Conservation (phyloP, 2,888 invertebrate species). For the Acronicta aceris region DNA sequence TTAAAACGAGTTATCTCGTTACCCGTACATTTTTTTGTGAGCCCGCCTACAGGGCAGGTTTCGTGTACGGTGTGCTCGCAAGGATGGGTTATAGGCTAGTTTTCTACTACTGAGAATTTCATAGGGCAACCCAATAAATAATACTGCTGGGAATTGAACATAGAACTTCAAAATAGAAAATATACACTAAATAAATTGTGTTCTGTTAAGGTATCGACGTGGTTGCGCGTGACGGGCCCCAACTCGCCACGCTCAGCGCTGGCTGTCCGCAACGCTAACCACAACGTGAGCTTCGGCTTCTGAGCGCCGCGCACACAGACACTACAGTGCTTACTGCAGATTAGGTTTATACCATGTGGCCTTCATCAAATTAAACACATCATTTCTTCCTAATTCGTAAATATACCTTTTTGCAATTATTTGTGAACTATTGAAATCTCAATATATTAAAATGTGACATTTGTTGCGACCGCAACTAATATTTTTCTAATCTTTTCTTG, state of each 20-base stretch:
- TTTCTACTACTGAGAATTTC: too few relatives aligned
- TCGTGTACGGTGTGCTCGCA: too few relatives aligned
- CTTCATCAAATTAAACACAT: constrained; percentile 25
- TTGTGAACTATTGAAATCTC: constrained; percentile 33
- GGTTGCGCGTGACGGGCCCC: constrained; percentile 90
- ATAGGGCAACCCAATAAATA: too few relatives aligned
- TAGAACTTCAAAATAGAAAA: too few relatives aligned
- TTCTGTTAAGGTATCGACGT: constrained; percentile 79
- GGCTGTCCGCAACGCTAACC: constrained; percentile 74
- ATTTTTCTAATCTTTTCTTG: constrained; percentile 9
- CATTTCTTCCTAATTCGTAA: background rate
- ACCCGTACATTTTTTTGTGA: too few relatives aligned
- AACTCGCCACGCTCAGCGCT: constrained; percentile 87
- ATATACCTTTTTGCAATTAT: constrained; percentile 9
- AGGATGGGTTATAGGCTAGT: too few relatives aligned
- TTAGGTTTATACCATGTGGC: constrained; percentile 26
- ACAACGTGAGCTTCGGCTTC: constrained; percentile 84
- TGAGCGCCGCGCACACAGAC: constrained; percentile 52
- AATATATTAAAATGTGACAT: constrained; percentile 11
- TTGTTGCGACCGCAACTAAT: constrained; percentile 8
- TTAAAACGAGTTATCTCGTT: too few relatives aligned
- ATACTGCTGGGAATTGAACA: too few relatives aligned
- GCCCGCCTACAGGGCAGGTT: too few relatives aligned
- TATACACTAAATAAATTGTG: too few relatives aligned
- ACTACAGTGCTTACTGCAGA: constrained; percentile 6